phyloP scores from a whole-genome alignment of 2,113 vertebrate genomes.

The Gobio gobio region DNA sequence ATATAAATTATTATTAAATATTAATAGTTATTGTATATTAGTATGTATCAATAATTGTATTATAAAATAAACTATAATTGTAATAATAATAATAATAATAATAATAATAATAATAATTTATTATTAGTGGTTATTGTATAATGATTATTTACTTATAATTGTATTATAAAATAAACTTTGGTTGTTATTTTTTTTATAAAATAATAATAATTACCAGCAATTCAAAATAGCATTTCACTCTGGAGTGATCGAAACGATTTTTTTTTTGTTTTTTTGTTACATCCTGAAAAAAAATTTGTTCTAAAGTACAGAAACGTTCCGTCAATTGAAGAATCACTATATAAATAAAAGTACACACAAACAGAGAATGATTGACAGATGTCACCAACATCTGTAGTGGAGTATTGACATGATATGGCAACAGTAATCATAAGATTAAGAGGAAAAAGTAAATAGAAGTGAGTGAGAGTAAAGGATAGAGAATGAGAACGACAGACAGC shows the following conservation, averaged over 20 bases:
- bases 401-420: constrained; percentile 59
- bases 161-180: neutral
- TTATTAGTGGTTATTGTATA: no score
- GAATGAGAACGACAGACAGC: constrained; percentile 10
- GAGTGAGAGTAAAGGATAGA: neutral
- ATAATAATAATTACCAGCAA: neutral
- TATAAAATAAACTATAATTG: neutral
- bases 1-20: no score
- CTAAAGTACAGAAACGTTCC: no score
- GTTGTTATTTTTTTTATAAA: neutral
- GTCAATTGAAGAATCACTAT: neutral
- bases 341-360: neutral
- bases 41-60: neutral
- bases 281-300: neutral
- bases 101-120: no score
- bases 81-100: neutral
- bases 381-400: constrained; percentile 47
- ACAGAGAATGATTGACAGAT: constrained; percentile 45
- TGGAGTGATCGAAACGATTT: neutral
- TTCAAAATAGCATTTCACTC: neutral
- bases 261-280: neutral
- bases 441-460: neutral
- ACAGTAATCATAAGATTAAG: constrained; percentile 45
- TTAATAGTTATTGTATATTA: no score
- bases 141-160: neutral